A percentile compares a stretch with the other conserved stretches of the same genome.
Conservation (phyloP, 2,888 invertebrate species). For the Cantharis lateralis region DNA sequence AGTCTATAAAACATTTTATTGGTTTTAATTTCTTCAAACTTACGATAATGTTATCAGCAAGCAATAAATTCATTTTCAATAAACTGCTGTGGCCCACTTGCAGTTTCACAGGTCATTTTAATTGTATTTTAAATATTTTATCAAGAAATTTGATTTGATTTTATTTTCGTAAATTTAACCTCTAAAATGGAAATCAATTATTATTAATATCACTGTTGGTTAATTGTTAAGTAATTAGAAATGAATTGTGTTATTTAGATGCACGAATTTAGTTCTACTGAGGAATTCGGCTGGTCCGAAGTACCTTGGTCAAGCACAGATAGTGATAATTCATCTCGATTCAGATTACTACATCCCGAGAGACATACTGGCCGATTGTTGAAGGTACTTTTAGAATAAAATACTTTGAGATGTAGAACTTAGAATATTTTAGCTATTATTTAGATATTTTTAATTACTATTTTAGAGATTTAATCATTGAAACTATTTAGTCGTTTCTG, state of each 20-base stretch:
- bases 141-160: neutral
- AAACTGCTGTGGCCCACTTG: neutral
- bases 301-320: conserved; percentile 63
- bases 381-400: conserved; percentile 54
- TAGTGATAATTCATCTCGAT: conserved; percentile 55
- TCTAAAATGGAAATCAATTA: neutral
- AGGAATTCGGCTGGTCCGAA: conserved; percentile 57
- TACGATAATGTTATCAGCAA: neutral
- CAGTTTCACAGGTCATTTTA: neutral
- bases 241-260: conserved; percentile 41
- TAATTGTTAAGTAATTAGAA: neutral
- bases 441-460: neutral
- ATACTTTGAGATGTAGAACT: neutral
- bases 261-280: conserved; percentile 56
- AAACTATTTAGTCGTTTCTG: neutral
- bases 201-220: too few relatives aligned
- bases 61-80: neutral
- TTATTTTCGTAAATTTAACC: neutral
- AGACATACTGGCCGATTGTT: conserved; percentile 57
- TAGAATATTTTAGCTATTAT: neutral
- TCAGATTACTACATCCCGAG: conserved; percentile 55
- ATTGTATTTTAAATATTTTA: neutral
- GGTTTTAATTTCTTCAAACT: neutral
- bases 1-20: neutral
- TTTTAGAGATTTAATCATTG: neutral